These are phyloP conservation scores for Hydrozoanthus gracilis DNA, from an alignment of 92 coral and sea anemone genomes.

Conservation along the genomic window DNA sequence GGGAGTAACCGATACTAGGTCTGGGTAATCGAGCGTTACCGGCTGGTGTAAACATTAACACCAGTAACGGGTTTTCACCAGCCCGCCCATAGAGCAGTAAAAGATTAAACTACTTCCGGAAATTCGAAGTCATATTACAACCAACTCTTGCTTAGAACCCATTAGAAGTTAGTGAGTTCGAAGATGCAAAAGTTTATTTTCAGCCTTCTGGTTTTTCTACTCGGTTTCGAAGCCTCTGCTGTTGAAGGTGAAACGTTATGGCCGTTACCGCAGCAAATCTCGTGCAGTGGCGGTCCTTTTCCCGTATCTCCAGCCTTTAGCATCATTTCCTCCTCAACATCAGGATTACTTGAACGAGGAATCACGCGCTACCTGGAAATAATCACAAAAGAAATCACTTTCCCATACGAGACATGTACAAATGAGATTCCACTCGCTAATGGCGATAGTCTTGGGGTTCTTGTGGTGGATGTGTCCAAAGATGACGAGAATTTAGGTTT, in stretches of 20 bases:
- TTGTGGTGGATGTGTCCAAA: conserved; percentile 53
- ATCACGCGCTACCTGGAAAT: conserved; percentile 79
- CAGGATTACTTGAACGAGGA: conserved; percentile 72
- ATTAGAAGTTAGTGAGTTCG: too few relatives aligned
- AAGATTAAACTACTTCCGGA: too few relatives aligned
- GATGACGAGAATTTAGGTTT: conserved; percentile 58
- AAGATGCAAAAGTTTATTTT: background rate
- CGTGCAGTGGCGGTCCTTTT: conserved; percentile 54
- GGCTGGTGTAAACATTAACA: too few relatives aligned
- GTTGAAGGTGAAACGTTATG: conserved; percentile 51
- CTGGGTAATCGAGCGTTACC: too few relatives aligned
- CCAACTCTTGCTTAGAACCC: too few relatives aligned
- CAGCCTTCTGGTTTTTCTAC: background rate
- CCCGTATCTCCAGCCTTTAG: conserved; percentile 73
- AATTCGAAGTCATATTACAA: too few relatives aligned
- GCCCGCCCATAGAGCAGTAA: too few relatives aligned
- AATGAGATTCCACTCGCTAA: background rate
- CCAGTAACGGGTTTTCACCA: too few relatives aligned
- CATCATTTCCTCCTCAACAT: conserved; percentile 59
- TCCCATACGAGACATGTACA: background rate
- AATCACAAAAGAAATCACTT: conserved; percentile 42
- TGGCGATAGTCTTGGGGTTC: conserved; percentile 27
- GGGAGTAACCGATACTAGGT: too few relatives aligned
- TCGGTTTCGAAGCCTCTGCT: background rate
- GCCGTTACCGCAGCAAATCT: conserved; percentile 68